Evolutionary conservation across 2,113 vertebrate species (phyloP).

Genomic region (Lutjanus erythropterus): DNA sequence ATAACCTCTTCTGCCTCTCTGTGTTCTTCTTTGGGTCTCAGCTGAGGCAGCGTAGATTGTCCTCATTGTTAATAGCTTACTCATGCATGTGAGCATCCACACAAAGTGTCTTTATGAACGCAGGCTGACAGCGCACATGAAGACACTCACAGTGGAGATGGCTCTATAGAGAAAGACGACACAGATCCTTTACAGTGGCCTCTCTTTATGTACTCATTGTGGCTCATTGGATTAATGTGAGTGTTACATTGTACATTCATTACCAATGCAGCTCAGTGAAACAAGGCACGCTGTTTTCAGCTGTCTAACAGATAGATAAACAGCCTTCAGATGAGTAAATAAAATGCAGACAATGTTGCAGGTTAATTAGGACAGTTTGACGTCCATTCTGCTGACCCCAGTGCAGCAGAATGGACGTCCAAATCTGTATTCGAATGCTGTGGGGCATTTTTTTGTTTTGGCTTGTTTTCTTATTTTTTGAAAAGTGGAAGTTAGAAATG

Average conservation of each 20-base stretch:
- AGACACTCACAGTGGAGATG: slow-evolving; percentile 47
- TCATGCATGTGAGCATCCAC: slow-evolving; percentile 56
- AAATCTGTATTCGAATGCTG: no score
- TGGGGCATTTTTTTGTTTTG: no score
- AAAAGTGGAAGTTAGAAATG: no score
- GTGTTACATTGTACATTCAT: slow-evolving; percentile 43
- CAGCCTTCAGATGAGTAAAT: neutral
- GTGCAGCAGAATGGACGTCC: no score
- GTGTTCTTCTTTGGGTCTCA: slow-evolving; percentile 13
- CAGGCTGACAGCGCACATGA: slow-evolving; percentile 43
- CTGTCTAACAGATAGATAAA: slow-evolving; percentile 9
- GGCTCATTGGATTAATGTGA: slow-evolving; percentile 30
- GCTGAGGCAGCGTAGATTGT: slow-evolving; percentile 47
- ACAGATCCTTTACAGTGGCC: slow-evolving; percentile 49
- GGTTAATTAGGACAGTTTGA: slow-evolving; percentile 5
- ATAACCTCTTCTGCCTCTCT: neutral
- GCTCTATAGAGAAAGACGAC: slow-evolving; percentile 22
- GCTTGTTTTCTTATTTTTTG: no score
- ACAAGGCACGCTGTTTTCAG: slow-evolving; percentile 2
- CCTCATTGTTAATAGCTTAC: slow-evolving; percentile 60
- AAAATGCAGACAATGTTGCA: neutral
- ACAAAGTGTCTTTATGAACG: slow-evolving; percentile 61
- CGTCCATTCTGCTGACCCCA: no score
- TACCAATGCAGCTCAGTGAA: neutral
- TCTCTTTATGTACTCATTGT: slow-evolving; percentile 37